These are phyloP conservation scores for Siphamia tubifer DNA, from an alignment of 2,113 vertebrate species.

Conservation along the genomic window DNA sequence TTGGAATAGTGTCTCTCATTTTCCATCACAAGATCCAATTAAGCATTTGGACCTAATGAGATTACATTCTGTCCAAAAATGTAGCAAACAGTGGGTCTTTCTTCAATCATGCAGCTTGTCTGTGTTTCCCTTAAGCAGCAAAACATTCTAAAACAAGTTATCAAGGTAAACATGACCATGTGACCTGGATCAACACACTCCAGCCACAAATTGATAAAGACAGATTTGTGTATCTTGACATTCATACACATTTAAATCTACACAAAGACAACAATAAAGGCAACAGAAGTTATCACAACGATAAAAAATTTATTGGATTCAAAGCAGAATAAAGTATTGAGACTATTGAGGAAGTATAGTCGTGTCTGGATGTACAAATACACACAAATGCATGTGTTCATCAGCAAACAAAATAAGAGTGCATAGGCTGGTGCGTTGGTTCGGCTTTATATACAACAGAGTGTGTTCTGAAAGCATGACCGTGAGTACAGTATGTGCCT, in stretches of 20 bases:
- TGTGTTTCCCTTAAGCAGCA: conserved; percentile 18
- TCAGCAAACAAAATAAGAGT: conserved; percentile 33
- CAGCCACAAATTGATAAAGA: background rate
- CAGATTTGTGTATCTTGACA: no score
- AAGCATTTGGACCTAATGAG: background rate
- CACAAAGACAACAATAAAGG: background rate
- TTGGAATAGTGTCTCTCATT: background rate
- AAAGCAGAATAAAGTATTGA: conserved; percentile 53
- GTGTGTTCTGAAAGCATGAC: conserved; percentile 35
- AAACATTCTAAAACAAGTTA: conserved; percentile 15
- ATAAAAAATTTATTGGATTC: conserved; percentile 68
- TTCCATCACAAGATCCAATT: background rate
- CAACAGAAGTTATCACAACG: conserved; percentile 30
- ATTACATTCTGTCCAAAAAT: background rate
- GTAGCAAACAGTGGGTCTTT: background rate
- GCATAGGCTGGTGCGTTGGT: conserved; percentile 23
- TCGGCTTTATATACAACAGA: conserved; percentile 28
- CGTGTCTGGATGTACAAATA: conserved; percentile 34
- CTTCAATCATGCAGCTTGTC: conserved; percentile 27
- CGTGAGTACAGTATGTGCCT: background rate
- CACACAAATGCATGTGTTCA: conserved; percentile 21
- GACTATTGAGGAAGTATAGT: conserved; percentile 53
- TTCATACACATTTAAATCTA: background rate
- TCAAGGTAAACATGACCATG: conserved; percentile 1
- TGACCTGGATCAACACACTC: background rate